Evolutionary conservation across 2,888 invertebrate species (phyloP).

Genomic region (Scrobipalpa atriplicella): DNA sequence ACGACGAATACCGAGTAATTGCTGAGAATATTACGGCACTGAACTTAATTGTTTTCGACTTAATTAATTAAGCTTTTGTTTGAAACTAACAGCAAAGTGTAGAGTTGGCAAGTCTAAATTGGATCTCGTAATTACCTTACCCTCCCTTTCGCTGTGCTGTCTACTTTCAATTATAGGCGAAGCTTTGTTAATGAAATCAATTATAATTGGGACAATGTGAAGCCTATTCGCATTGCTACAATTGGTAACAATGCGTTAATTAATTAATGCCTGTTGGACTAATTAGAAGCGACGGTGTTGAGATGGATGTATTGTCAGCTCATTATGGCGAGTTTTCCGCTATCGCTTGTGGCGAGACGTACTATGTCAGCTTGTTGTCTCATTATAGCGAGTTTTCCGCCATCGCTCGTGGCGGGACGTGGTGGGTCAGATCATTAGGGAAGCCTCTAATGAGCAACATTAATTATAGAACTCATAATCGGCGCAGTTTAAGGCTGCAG

Average conservation of each 20-base stretch:
- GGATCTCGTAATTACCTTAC: conserved; percentile 83
- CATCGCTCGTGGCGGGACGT: neutral
- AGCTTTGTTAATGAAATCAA: conserved; percentile 79
- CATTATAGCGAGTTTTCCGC: neutral
- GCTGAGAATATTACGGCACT: conserved; percentile 81
- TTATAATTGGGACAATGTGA: conserved; percentile 76
- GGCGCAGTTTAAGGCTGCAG: conserved; percentile 14
- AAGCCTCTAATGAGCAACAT: conserved; percentile 55
- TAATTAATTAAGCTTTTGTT: conserved; percentile 84
- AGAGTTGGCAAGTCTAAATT: conserved; percentile 83
- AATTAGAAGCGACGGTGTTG: conserved; percentile 32
- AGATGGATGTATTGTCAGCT: conserved; percentile 28
- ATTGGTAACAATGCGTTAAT: conserved; percentile 58
- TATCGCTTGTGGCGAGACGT: conserved; percentile 42
- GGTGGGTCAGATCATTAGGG: conserved; percentile 51
- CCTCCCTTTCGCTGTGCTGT: conserved; percentile 78
- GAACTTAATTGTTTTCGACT: conserved; percentile 83
- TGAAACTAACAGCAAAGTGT: conserved; percentile 83
- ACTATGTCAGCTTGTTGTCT: no score
- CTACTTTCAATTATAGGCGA: conserved; percentile 80
- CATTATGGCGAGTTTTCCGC: conserved; percentile 49
- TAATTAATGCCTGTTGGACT: conserved; percentile 54
- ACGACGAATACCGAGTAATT: conserved; percentile 80
- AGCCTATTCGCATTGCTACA: conserved; percentile 58
- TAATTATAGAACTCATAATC: conserved; percentile 37